phyloP scores from a whole-genome alignment of 1,140 invertebrate genomes.

The Brachionus plicatilis region DNA sequence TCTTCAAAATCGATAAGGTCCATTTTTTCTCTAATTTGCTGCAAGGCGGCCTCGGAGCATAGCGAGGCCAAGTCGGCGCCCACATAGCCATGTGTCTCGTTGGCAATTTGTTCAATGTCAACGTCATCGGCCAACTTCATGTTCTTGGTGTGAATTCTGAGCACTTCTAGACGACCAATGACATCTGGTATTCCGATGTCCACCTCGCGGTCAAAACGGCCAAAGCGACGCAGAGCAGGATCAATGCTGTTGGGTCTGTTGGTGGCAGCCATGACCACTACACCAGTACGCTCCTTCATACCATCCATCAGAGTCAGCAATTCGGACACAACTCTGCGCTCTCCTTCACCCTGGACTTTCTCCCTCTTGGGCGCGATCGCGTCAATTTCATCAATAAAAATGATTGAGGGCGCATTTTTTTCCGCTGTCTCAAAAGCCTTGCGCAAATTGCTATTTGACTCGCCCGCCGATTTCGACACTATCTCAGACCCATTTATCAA shows the following conservation, averaged over 20 bases:
- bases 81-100: conserved; percentile 97
- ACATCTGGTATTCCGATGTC: conserved; percentile 99
- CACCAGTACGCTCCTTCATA: conserved; percentile 93
- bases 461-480: conserved; percentile 98
- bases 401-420: conserved; percentile 97
- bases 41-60: conserved; percentile 97
- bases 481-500: conserved; percentile 99
- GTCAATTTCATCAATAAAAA: conserved; percentile 99
- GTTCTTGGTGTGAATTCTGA: conserved; percentile 98
- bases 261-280: conserved; percentile 99
- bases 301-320: conserved; percentile 97
- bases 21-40: conserved; percentile 99
- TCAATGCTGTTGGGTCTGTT: conserved; percentile 99
- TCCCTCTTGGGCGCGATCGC: conserved; percentile 99
- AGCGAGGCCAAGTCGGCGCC: conserved; percentile 96
- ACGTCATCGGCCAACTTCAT: conserved; percentile 99
- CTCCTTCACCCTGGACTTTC: conserved; percentile 99
- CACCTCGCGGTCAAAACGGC: conserved; percentile 66
- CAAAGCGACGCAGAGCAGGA: conserved; percentile 89
- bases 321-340: conserved; percentile 96
- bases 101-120: conserved; percentile 92
- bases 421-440: conserved; percentile 99
- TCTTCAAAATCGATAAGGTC: conserved; percentile 98
- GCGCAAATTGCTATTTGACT: conserved; percentile 91
- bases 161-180: conserved; percentile 89